Conservation (phyloP, 2,113 vertebrate species). For the Chiloscyllium plagiosum region DNA sequence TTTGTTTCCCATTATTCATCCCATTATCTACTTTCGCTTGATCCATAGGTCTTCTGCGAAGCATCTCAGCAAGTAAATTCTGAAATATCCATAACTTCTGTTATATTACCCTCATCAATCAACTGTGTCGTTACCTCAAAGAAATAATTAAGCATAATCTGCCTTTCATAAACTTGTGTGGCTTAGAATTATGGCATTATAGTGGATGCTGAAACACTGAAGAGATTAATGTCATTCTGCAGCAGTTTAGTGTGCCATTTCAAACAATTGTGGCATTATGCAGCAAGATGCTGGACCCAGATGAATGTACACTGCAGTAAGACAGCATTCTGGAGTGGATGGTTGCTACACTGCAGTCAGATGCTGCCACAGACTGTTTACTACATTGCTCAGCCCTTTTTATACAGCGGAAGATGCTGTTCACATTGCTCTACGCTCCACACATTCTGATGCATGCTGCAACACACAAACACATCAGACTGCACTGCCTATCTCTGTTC, state of each 20-base stretch:
- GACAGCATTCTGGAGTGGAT: neutral
- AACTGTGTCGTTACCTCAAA: neutral
- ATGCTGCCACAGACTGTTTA: neutral
- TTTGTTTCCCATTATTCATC: neutral
- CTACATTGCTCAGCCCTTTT: neutral
- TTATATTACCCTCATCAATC: neutral
- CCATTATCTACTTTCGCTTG: neutral
- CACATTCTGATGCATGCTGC: neutral
- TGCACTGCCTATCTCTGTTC: neutral
- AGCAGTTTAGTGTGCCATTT: neutral
- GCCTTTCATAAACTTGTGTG: constrained; percentile 5
- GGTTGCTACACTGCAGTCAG: neutral
- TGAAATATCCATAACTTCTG: neutral
- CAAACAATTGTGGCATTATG: neutral
- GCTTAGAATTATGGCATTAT: neutral
- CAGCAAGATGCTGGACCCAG: neutral
- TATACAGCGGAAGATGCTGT: neutral
- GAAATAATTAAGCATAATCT: neutral
- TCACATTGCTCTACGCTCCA: neutral
- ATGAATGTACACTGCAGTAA: neutral
- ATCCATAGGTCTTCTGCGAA: neutral
- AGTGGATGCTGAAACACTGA: neutral
- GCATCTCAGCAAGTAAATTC: neutral
- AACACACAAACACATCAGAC: neutral
- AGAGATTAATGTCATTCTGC: neutral